Evolutionary conservation across 2,888 invertebrate species (phyloP).

Genomic region (Protophormia terraenovae): DNA sequence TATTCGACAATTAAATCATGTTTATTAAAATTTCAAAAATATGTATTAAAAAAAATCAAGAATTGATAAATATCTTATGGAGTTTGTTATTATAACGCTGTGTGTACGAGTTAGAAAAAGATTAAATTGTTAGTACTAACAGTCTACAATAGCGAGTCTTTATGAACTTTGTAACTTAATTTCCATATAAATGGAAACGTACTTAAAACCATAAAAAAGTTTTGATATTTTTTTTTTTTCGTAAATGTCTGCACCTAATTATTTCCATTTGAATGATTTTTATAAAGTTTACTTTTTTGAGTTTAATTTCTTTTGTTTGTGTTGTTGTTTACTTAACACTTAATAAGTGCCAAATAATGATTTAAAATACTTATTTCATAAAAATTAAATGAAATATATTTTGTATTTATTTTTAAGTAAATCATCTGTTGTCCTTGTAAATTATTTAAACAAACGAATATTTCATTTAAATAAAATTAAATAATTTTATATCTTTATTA

Average conservation of each 20-base stretch:
- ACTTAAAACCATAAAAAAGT: constrained; percentile 58
- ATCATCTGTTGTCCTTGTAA: constrained; percentile 46
- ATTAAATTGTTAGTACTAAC: not conserved
- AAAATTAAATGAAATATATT: not conserved
- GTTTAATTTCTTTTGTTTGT: constrained; percentile 32
- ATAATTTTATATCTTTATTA: constrained; percentile 7
- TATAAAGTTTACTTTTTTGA: constrained; percentile 31
- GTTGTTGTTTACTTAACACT: constrained; percentile 35
- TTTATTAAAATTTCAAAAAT: not conserved
- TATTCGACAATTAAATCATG: not conserved
- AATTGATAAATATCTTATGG: too few species aligned
- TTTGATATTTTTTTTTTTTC: constrained; percentile 32
- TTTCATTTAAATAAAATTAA: not conserved
- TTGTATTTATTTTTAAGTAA: too few species aligned
- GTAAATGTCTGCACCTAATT: constrained; percentile 67
- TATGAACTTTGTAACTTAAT: constrained; percentile 40
- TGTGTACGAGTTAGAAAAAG: not conserved
- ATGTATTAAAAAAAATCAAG: not conserved
- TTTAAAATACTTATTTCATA: constrained; percentile 37
- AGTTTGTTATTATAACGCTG: too few species aligned
- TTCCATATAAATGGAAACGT: constrained; percentile 62
- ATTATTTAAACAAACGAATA: not conserved
- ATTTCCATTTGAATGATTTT: constrained; percentile 67
- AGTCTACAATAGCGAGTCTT: not conserved
- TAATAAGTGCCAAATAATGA: constrained; percentile 46